Evolutionary conservation across 1,140 invertebrate genomes (phyloP).

Genomic region (Pinna nobilis): DNA sequence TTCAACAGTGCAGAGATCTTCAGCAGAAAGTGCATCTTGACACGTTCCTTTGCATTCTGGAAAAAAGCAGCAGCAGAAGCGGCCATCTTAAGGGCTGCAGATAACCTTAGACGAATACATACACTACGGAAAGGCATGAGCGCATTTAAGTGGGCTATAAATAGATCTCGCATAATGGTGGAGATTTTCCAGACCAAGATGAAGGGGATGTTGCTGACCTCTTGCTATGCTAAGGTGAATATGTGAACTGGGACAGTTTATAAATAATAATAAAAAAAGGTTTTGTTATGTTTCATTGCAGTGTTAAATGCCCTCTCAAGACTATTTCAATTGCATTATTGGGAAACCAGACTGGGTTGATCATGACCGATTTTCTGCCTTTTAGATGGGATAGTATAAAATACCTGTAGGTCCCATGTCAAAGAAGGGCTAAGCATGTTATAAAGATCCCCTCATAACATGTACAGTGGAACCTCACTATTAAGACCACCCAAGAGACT

Average conservation of each 20-base stretch:
- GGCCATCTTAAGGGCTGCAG: slow-evolving; percentile 27
- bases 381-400: too few species aligned
- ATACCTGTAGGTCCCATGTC: too few species aligned
- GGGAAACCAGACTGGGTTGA: too few species aligned
- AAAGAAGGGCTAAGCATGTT: too few species aligned
- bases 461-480: too few species aligned
- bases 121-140: slow-evolving; percentile 52
- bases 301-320: too few species aligned
- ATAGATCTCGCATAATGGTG: slow-evolving; percentile 47
- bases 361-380: background rate
- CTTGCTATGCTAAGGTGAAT: slow-evolving; percentile 47
- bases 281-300: too few species aligned
- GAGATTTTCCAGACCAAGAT: slow-evolving; percentile 48
- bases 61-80: slow-evolving; percentile 25
- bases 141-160: slow-evolving; percentile 56
- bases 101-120: slow-evolving; percentile 38
- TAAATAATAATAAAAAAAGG: background rate
- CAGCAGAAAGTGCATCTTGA: slow-evolving; percentile 33
- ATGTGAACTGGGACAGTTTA: background rate
- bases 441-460: too few species aligned
- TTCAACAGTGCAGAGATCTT: slow-evolving; percentile 49
- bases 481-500: too few species aligned
- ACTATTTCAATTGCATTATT: too few species aligned
- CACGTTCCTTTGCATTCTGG: slow-evolving; percentile 39
- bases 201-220: slow-evolving; percentile 33